These are phyloP conservation scores for Baccha elongata DNA, from an alignment of 2,888 invertebrate genomes.

Conservation along the genomic window DNA sequence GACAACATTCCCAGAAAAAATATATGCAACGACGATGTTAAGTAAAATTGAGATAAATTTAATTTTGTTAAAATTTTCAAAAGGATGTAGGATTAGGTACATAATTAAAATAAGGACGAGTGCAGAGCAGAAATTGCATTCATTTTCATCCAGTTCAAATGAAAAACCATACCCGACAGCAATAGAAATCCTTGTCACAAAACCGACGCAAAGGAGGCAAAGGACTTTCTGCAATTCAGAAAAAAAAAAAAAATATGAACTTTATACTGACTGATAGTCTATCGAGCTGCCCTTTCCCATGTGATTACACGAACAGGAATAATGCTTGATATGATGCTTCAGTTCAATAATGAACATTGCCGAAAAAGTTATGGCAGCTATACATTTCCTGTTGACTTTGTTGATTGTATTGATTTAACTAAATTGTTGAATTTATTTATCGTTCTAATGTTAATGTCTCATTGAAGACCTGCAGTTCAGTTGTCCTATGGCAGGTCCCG, in stretches of 20 bases:
- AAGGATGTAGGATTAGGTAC: constrained; percentile 56
- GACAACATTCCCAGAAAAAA: background rate
- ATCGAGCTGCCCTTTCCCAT: constrained; percentile 96
- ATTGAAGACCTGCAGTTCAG: constrained; percentile 20
- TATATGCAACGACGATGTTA: too few relatives aligned
- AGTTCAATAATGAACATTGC: constrained; percentile 89
- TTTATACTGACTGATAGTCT: constrained; percentile 90
- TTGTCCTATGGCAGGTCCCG: constrained; percentile 58
- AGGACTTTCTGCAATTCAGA: background rate
- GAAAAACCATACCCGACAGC: constrained; percentile 7
- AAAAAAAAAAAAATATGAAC: background rate
- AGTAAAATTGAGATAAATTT: constrained; percentile 57
- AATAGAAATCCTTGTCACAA: constrained; percentile 29
- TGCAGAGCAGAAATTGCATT: background rate
- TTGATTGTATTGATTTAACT: constrained; percentile 69
- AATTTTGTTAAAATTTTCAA: constrained; percentile 55
- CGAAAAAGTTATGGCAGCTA: constrained; percentile 60
- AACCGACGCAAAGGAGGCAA: constrained; percentile 7
- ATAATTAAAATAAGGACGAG: too few relatives aligned
- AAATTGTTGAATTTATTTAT: constrained; percentile 72
- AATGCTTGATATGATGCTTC: constrained; percentile 93
- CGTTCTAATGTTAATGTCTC: constrained; percentile 74
- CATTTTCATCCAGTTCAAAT: background rate
- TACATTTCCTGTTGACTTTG: constrained; percentile 74
- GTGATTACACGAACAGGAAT: constrained; percentile 95